Percentiles rank a stretch among this genome's conserved stretches.
These are phyloP conservation scores for Spheniscus humboldti DNA, from an alignment of 2,797 vertebrate species.

Conservation along the genomic window DNA sequence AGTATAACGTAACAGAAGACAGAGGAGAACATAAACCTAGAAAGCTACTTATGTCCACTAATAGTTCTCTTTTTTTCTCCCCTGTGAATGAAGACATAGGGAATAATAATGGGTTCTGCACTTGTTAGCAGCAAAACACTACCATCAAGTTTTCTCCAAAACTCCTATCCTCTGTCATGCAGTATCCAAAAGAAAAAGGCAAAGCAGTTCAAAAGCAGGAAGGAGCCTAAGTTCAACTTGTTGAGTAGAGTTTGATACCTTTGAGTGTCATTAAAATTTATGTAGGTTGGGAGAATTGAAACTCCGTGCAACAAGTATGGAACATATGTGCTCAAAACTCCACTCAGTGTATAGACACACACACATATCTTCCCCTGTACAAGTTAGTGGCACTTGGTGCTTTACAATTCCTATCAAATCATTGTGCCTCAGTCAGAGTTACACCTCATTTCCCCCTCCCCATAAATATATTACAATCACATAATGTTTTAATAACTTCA, in stretches of 20 bases:
- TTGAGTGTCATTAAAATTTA: conserved; percentile 33
- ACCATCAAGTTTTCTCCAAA: background rate
- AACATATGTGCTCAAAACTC: background rate
- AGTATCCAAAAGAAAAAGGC: background rate
- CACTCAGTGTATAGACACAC: background rate
- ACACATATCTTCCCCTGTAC: background rate
- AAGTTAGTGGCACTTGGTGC: background rate
- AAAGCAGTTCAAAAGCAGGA: conserved; percentile 29
- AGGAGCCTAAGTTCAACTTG: conserved; percentile 18
- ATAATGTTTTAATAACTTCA: conserved; percentile 64
- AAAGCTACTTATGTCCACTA: conserved; percentile 16
- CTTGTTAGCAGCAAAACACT: conserved; percentile 39
- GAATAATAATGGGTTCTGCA: conserved; percentile 18
- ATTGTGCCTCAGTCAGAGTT: conserved; percentile 24
- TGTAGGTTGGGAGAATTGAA: background rate
- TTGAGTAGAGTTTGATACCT: conserved; percentile 38
- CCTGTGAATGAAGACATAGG: background rate
- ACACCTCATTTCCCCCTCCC: conserved; percentile 54
- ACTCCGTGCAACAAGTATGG: background rate
- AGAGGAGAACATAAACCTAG: background rate
- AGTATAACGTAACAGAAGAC: background rate
- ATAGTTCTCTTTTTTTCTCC: background rate
- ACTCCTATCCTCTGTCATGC: background rate
- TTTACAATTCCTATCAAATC: conserved; percentile 24
- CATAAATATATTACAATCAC: conserved; percentile 52